Evolutionary conservation across 2,888 invertebrate species (phyloP).

Genomic region (Drosophila helvetica): DNA sequence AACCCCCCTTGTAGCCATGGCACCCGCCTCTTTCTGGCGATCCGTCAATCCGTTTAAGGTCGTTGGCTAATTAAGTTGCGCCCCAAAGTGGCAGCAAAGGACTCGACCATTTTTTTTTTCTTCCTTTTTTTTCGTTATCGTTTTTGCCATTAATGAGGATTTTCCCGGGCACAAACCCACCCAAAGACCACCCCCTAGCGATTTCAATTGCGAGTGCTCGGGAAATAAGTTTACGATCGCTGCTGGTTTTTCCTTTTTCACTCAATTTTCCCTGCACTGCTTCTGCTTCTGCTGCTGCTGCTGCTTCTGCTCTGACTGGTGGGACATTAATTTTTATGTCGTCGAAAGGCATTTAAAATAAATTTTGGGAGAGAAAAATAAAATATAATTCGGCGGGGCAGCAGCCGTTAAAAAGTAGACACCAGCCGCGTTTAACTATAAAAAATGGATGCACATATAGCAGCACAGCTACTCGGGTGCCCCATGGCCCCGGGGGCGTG

Average conservation of each 20-base stretch:
- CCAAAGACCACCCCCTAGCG: slow-evolving; percentile 8
- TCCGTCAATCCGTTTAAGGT: slow-evolving; percentile 62
- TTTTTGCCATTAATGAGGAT: slow-evolving; percentile 35
- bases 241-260: slow-evolving; percentile 27
- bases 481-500: too few relatives aligned
- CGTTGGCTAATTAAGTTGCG: slow-evolving; percentile 70
- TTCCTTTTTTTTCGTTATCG: slow-evolving; percentile 27
- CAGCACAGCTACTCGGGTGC: not conserved
- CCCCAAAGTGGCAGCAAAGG: slow-evolving; percentile 28
- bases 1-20: not conserved
- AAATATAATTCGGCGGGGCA: slow-evolving; percentile 39
- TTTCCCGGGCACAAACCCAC: slow-evolving; percentile 1
- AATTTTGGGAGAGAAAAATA: slow-evolving; percentile 31
- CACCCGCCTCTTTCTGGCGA: not conserved
- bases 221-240: slow-evolving; percentile 40
- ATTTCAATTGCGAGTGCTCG: slow-evolving; percentile 37
- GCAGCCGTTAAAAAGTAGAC: slow-evolving; percentile 43
- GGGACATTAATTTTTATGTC: slow-evolving; percentile 45
- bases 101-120: slow-evolving; percentile 20
- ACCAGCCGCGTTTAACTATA: slow-evolving; percentile 45
- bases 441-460: slow-evolving; percentile 15
- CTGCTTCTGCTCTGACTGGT: slow-evolving; percentile 18
- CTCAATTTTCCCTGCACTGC: not conserved
- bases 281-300: not conserved
- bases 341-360: slow-evolving; percentile 41